These are phyloP conservation scores for Dione juno DNA, from an alignment of 2,888 invertebrate genomes.

Conservation along the genomic window DNA sequence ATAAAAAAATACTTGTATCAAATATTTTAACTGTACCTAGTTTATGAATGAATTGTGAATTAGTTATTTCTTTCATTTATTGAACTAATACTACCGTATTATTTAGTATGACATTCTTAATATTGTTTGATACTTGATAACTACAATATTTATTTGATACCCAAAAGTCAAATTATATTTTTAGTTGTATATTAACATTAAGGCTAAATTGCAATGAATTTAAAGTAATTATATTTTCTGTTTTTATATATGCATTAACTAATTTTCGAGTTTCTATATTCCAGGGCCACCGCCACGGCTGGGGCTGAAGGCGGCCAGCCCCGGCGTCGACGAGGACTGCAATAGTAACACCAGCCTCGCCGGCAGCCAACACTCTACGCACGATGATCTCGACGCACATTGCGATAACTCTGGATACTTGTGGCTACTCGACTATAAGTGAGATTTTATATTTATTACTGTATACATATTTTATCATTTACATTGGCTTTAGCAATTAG, in stretches of 20 bases:
- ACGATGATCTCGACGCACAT: constrained; percentile 79
- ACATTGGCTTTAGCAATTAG: too few species aligned
- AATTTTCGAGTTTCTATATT: constrained; percentile 49
- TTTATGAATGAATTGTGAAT: too few species aligned
- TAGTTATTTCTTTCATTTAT: too few species aligned
- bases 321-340: constrained; percentile 80
- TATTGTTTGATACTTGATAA: too few species aligned
- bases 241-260: constrained; percentile 9
- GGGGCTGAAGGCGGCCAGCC: constrained; percentile 82
- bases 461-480: not conserved
- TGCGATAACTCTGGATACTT: constrained; percentile 95
- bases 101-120: too few species aligned
- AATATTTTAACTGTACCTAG: too few species aligned
- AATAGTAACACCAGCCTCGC: constrained; percentile 81
- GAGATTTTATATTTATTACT: constrained; percentile 54
- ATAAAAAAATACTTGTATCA: too few species aligned
- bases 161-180: too few species aligned
- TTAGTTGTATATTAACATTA: too few species aligned
- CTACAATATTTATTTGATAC: too few species aligned
- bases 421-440: constrained; percentile 96
- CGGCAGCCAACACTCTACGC: constrained; percentile 76
- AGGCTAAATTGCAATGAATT: not conserved
- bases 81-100: too few species aligned
- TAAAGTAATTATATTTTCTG: not conserved
- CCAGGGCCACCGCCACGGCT: constrained; percentile 83